Evolutionary conservation across 2,888 invertebrate species (phyloP).

Genomic region (Plagodis pulveraria): DNA sequence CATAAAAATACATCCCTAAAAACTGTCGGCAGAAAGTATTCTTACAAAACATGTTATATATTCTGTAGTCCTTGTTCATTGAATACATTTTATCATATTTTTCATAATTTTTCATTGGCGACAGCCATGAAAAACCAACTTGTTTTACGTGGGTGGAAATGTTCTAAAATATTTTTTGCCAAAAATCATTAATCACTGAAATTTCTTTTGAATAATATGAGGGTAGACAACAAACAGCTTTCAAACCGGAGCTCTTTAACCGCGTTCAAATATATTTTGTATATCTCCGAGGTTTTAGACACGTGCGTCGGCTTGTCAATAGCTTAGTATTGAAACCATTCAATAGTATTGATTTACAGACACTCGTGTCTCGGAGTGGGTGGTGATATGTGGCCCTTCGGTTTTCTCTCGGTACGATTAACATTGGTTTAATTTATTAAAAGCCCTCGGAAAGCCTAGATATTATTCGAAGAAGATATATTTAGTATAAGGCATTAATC

Average conservation of each 20-base stretch:
- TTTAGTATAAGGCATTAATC: conserved; percentile 15
- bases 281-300: conserved; percentile 12
- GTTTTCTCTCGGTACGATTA: conserved; percentile 43
- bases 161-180: too few species aligned
- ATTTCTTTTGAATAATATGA: too few species aligned
- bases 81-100: too few species aligned
- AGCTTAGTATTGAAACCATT: conserved; percentile 62
- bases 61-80: too few species aligned
- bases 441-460: conserved; percentile 32
- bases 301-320: conserved; percentile 45
- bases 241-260: neutral
- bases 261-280: conserved; percentile 4
- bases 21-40: too few species aligned
- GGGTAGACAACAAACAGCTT: neutral
- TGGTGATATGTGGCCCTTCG: conserved; percentile 60
- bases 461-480: conserved; percentile 19
- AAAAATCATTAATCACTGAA: too few species aligned
- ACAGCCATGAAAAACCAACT: too few species aligned
- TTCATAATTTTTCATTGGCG: too few species aligned
- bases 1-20: too few species aligned
- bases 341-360: conserved; percentile 67
- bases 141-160: too few species aligned
- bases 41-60: too few species aligned
- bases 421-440: conserved; percentile 52
- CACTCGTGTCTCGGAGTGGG: conserved; percentile 56